Percentiles rank a stretch among this genome's conserved stretches.
Conservation (phyloP, 2,888 invertebrate species). For the Plemyria rubiginata region DNA sequence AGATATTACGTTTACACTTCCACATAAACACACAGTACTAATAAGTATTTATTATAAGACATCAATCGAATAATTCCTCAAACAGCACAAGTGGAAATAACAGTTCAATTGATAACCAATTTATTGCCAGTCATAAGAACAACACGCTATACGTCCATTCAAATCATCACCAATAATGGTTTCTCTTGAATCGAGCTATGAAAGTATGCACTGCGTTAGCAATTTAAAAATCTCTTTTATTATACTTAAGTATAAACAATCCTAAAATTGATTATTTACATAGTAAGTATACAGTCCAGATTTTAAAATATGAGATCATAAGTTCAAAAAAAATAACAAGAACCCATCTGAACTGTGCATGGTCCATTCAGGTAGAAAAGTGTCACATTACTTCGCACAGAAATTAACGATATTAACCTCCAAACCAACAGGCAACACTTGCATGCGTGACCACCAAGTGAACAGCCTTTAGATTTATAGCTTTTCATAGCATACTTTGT, state of each 20-base stretch:
- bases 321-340: not conserved
- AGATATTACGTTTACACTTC: not conserved
- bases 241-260: no score
- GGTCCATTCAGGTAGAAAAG: not conserved
- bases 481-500: not conserved
- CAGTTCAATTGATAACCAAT: conserved; percentile 30
- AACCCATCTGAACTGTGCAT: not conserved
- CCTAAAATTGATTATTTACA: no score
- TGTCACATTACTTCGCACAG: not conserved
- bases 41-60: not conserved
- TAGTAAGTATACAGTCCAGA: no score
- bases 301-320: no score
- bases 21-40: not conserved
- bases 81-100: conserved; percentile 8
- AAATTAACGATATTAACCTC: not conserved
- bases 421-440: not conserved
- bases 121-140: conserved; percentile 21
- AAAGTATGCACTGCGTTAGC: no score
- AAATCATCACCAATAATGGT: not conserved
- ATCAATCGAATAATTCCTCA: conserved; percentile 3
- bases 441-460: not conserved
- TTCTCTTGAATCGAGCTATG: not conserved
- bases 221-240: no score
- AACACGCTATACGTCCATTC: not conserved
- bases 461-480: not conserved